Base-by-base conservation (phyloP, 2,113 vertebrate species). In the Sceloporus tristichus region DNA sequence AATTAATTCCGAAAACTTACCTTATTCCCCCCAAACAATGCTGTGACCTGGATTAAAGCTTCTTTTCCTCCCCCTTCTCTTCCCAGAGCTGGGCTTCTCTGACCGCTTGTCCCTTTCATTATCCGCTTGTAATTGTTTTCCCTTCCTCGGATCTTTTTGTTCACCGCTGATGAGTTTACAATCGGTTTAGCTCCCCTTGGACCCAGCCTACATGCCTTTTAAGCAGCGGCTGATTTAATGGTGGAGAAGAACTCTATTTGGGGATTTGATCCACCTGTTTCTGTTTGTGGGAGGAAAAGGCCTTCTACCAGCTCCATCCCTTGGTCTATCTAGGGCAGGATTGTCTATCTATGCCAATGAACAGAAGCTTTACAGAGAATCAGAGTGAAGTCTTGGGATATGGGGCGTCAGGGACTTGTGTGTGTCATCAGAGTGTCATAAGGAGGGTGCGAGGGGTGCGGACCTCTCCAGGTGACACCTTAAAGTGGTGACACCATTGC, bases 101-200 rank as follows among this genome's bases (percentile, higher is more conserved):
- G 34, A 29, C 23, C 79, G 5, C 53, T 84, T 53, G 68, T 23
- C 48, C 29, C 2, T 73, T 73, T 21, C 82, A 73, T 82, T 82
- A 73, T 73, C 82, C 23, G 18, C 42, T 38, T 21, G 29, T 84
- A 73, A 84, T 73, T 84, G 68, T 84, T 73, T 84, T 56, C 68
- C 29, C 48, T 34, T 9, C 27, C 48, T 54, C 56, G 82, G 48
- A 56, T 84, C 82, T 73, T 83, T 71, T 84, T 84, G 82, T 84
- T 73, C 48, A 0, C 68, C 3, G 48, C 48, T 84, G 82, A 84
- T 84, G 82, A 84, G 82, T 73, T 84, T 34, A 34, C 82, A 73
- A 84, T 73, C 16, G 48, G 27, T 84, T 84, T 84, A 34, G 68
- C 48, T 71, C 82, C 82, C 73, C 68, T 84, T 68, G 73, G 48